Base-by-base conservation (phyloP, 2,113 vertebrate genomes). In the Phocoena sinus region DNA sequence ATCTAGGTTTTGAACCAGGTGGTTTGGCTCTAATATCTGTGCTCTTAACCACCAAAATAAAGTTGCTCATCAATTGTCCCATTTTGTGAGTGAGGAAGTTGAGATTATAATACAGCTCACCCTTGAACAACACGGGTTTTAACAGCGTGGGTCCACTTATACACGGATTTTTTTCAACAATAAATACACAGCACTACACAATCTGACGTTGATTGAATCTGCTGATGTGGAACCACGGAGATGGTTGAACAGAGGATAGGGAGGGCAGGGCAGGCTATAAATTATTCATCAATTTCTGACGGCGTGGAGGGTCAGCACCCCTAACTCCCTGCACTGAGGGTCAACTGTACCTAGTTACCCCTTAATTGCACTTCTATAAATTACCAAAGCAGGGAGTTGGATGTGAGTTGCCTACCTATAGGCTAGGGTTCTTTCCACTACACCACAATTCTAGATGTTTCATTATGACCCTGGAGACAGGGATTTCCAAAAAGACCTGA, bases 401-500 rank as follows among this genome's bases (percentile, higher is more conserved):
- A 68, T 18, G 2, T 76, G 76, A 86, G 60, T 41, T 65, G 68
- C 58, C 74, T 41, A 80, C 62, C 67, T 50, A 26, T 63, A 67
- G 44, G 53, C 14, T 74, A 65, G 53, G 50, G 60, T 93, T 91
- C 26, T 85, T 77, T 79, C 62, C 65, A 41, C 15, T 47, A 21
- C 18, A 38, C 41, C 26, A 33, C 38, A 87, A 4, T 80, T 91
- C 80, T 91, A 80, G 79, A 60, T 25, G 36, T 79, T 79, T 88
- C 87, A 58, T 76, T 77, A 81, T 79, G 96, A 95, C 31, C 60
- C 53, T 2, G 14, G 87, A 94, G 89, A 70, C 73, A 73, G 33
- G 83, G 28, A 56, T 81, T 96, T 87, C 81, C 80, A 89, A 91
- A 81, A 86, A 97, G 60, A 80, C 36, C 8, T 47, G 18, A 26